A percentile compares a stretch with the other conserved stretches of the same genome.
Evolutionary conservation across 2,113 vertebrate genomes (phyloP).

Genomic region (Pteruthius melanotis): DNA sequence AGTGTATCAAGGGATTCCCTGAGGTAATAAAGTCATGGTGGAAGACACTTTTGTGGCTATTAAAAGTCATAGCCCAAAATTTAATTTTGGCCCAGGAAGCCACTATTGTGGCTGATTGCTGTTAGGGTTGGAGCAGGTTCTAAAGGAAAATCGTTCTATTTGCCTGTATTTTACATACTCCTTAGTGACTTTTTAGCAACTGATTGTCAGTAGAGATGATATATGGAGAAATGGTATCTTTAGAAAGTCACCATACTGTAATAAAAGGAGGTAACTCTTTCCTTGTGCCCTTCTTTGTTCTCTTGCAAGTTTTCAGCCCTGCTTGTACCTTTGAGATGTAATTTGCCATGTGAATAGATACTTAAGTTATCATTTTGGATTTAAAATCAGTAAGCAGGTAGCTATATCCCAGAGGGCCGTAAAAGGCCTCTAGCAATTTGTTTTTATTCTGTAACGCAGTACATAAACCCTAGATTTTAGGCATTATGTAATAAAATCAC

Average conservation of each 20-base stretch:
- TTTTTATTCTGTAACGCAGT: neutral
- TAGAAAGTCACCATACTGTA: neutral
- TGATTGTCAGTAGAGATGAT: neutral
- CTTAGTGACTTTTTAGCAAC: neutral
- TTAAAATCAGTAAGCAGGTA: neutral
- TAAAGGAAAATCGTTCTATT: neutral
- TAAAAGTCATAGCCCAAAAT: neutral
- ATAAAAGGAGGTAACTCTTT: neutral
- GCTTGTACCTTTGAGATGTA: neutral
- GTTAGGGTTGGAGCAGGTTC: neutral
- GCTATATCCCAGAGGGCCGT: neutral
- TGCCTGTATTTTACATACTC: neutral
- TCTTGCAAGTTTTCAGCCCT: neutral
- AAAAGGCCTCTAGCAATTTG: neutral
- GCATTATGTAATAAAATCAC: neutral
- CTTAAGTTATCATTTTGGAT: neutral
- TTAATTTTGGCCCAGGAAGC: neutral
- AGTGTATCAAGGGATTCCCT: neutral
- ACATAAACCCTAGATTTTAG: neutral
- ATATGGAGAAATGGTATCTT: neutral
- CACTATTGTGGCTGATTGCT: neutral
- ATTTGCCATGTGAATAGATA: neutral
- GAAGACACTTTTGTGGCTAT: neutral
- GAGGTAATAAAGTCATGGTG: neutral
- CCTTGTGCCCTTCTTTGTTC: neutral